Evolutionary conservation across 1,140 invertebrate species (phyloP).

Genomic region (Aphidius gifuensis): DNA sequence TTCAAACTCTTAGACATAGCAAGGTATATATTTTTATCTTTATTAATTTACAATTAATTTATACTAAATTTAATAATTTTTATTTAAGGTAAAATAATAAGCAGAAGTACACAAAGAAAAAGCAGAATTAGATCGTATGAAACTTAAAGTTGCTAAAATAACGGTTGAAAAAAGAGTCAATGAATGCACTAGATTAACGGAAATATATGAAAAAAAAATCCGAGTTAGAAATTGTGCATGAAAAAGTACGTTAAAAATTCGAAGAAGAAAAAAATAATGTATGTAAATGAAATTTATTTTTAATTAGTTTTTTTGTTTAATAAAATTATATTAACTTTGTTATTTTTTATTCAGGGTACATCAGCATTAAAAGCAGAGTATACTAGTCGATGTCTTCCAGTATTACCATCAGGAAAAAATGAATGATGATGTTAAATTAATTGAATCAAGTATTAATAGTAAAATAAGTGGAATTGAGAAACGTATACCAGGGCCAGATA

Average conservation of each 20-base stretch:
- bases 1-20: conserved; percentile 77
- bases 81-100: conserved; percentile 62
- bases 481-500: conserved; percentile 59
- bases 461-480: conserved; percentile 63
- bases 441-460: conserved; percentile 53
- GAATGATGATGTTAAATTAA: conserved; percentile 35
- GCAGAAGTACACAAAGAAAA: conserved; percentile 81
- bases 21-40: conserved; percentile 62
- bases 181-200: conserved; percentile 72
- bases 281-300: conserved; percentile 29
- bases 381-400: conserved; percentile 42
- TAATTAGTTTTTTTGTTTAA: not conserved
- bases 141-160: conserved; percentile 69
- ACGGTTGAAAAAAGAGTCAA: conserved; percentile 80
- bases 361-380: conserved; percentile 44
- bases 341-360: conserved; percentile 36
- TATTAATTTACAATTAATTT: not conserved
- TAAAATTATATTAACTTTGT: conserved; percentile 8
- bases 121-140: conserved; percentile 80
- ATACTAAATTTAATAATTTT: conserved; percentile 4
- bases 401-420: conserved; percentile 44
- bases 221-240: conserved; percentile 73
- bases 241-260: conserved; percentile 69
- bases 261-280: too few species aligned
- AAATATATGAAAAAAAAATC: conserved; percentile 72